Conservation (phyloP, 2,797 vertebrate genomes). For the Hydrophis major region DNA sequence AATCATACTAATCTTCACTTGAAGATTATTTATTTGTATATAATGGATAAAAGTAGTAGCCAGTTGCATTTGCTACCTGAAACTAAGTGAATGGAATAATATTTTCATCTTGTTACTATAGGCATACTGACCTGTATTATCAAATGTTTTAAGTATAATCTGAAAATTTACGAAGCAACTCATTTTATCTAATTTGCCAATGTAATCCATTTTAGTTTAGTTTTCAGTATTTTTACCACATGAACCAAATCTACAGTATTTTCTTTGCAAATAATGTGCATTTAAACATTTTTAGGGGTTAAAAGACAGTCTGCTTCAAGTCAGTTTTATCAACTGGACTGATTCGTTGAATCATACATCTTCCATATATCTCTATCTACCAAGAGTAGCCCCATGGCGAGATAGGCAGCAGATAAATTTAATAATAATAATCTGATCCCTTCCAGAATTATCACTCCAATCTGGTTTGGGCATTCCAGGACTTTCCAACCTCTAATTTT, state of each 20-base stretch:
- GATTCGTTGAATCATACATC: background rate
- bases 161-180: background rate
- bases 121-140: background rate
- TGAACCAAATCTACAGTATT: background rate
- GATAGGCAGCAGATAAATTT: background rate
- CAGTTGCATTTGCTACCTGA: slow-evolving; percentile 3
- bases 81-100: background rate
- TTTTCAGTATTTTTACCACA: background rate
- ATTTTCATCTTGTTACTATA: background rate
- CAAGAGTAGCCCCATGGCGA: background rate
- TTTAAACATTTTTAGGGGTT: background rate
- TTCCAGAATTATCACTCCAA: background rate
- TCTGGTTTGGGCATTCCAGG: background rate
- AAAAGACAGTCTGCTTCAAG: background rate
- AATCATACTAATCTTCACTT: background rate
- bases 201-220: background rate
- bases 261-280: background rate
- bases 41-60: background rate
- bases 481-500: background rate
- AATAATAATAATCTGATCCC: background rate
- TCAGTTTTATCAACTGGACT: background rate
- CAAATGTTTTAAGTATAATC: background rate
- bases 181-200: background rate
- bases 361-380: background rate
- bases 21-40: background rate